phyloP scores from a whole-genome alignment of 2,113 vertebrate species.

The Lycaon pictus region DNA sequence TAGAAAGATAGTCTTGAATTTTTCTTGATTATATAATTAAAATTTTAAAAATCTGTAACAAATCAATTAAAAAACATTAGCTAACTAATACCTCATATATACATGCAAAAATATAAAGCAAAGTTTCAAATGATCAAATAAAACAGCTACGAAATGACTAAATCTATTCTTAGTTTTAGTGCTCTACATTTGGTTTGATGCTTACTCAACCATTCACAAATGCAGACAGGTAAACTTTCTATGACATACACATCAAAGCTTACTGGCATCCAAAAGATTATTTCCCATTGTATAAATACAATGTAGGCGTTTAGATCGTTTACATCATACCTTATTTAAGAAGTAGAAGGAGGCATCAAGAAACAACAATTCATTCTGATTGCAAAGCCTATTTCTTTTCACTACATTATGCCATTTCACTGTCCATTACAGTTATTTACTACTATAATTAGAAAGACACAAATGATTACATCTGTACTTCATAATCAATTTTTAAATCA shows the following conservation, averaged over 20 bases:
- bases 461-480: background rate
- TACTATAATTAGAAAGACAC: background rate
- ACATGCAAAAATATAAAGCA: constrained; percentile 21
- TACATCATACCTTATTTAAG: background rate
- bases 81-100: background rate
- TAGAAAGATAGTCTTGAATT: background rate
- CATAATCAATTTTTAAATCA: background rate
- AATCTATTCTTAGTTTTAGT: background rate
- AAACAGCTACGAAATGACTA: background rate
- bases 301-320: background rate
- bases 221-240: background rate
- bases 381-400: background rate
- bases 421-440: background rate
- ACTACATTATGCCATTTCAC: background rate
- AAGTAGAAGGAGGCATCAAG: background rate
- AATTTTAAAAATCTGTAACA: background rate
- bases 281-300: background rate
- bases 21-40: constrained; percentile 11
- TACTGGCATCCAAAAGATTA: background rate
- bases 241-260: background rate
- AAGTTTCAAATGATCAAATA: constrained; percentile 38
- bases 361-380: background rate
- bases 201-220: background rate
- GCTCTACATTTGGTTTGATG: background rate
- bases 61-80: background rate